phyloP scores from a whole-genome alignment of 2,113 vertebrate species.

The Labeo rohita region DNA sequence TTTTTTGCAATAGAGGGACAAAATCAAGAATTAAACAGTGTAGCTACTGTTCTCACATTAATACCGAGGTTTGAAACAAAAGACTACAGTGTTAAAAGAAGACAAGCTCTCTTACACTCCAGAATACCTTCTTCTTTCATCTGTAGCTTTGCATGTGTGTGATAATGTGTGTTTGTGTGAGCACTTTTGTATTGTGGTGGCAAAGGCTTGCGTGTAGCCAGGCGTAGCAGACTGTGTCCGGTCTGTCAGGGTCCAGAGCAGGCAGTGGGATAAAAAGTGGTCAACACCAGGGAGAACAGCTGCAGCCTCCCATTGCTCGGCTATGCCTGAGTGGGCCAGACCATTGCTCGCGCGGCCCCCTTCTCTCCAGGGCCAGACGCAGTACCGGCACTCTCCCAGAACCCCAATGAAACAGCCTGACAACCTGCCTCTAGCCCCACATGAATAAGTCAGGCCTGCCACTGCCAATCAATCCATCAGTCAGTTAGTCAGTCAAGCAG shows the following conservation, averaged over 20 bases:
- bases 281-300: constrained; percentile 60
- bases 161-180: constrained; percentile 24
- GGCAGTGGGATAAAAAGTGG: constrained; percentile 55
- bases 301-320: constrained; percentile 44
- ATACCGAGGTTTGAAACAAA: not conserved
- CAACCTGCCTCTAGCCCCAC: constrained; percentile 59
- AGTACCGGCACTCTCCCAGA: constrained; percentile 49
- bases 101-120: not conserved
- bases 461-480: constrained; percentile 72
- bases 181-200: constrained; percentile 18
- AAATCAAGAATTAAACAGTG: not conserved
- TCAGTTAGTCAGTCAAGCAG: constrained; percentile 60
- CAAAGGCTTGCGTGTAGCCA: constrained; percentile 53
- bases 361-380: not conserved
- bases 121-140: not conserved
- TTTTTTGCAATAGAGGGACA: not conserved
- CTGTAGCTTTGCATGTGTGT: constrained; percentile 36
- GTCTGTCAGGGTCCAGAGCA: constrained; percentile 72
- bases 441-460: constrained; percentile 75
- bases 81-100: not conserved
- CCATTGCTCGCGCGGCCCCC: not conserved
- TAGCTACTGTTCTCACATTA: not conserved
- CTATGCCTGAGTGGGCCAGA: constrained; percentile 47
- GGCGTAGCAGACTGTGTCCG: constrained; percentile 70
- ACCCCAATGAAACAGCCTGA: constrained; percentile 64